Percentiles rank a stretch among this genome's conserved stretches.
These are phyloP conservation scores for Saccostrea cuccullata DNA, from an alignment of 1,140 invertebrate genomes.

Conservation along the genomic window DNA sequence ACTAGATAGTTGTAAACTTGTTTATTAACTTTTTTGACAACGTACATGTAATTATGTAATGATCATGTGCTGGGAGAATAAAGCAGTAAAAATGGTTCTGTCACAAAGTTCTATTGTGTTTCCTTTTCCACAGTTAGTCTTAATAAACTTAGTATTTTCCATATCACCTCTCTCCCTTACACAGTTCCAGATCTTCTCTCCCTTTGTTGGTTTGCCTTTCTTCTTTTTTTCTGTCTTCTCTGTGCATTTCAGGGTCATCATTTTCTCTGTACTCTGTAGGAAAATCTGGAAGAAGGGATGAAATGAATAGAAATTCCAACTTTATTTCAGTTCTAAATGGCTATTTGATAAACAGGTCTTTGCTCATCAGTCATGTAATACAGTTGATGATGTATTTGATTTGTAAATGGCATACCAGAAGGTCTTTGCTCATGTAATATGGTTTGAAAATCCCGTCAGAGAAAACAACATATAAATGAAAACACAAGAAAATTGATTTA, in stretches of 20 bases:
- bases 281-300: conserved; percentile 34
- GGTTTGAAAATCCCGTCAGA: conserved; percentile 84
- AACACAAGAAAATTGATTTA: conserved; percentile 95
- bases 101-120: too few relatives aligned
- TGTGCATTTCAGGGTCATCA: not conserved
- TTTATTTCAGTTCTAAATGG: too few relatives aligned
- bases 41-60: too few relatives aligned
- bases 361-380: conserved; percentile 91
- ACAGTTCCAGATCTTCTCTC: conserved; percentile 25
- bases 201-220: conserved; percentile 11
- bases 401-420: conserved; percentile 82
- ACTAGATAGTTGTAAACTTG: too few relatives aligned
- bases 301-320: too few relatives aligned
- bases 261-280: conserved; percentile 43
- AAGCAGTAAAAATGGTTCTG: too few relatives aligned
- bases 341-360: conserved; percentile 82
- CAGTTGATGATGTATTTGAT: conserved; percentile 75
- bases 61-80: too few relatives aligned
- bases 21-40: too few relatives aligned
- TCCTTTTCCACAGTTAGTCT: too few relatives aligned
- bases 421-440: conserved; percentile 87
- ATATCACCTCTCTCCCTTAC: not conserved
- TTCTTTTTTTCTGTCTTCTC: conserved; percentile 32
- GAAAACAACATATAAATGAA: too few relatives aligned
- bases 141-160: too few relatives aligned